These are phyloP conservation scores for Pterocles burchelli DNA, from an alignment of 2,113 vertebrate species.

Conservation along the genomic window DNA sequence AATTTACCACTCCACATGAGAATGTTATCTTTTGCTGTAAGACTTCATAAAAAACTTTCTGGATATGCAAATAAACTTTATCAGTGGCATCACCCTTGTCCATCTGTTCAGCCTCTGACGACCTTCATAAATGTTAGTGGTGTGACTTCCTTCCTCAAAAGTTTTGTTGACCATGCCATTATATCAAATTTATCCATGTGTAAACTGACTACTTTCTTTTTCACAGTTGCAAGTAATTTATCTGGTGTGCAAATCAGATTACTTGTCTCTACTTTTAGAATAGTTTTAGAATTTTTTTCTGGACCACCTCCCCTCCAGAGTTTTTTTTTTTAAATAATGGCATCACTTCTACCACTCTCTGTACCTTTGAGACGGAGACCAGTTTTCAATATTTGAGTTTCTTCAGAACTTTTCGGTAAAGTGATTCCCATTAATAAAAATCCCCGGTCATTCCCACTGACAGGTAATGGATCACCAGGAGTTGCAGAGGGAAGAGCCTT, in stretches of 20 bases:
- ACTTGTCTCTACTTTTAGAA: background rate
- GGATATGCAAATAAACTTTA: background rate
- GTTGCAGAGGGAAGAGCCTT: background rate
- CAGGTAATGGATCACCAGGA: background rate
- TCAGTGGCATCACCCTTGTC: background rate
- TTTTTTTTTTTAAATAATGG: background rate
- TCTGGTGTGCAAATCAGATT: background rate
- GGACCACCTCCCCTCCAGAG: background rate
- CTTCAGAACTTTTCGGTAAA: background rate
- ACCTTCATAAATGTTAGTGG: background rate
- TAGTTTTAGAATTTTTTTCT: background rate
- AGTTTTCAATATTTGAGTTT: background rate
- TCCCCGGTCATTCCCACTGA: background rate
- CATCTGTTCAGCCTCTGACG: background rate
- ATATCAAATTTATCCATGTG: background rate
- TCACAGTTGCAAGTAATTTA: background rate
- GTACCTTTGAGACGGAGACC: background rate
- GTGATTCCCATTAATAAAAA: background rate
- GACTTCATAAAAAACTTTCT: background rate
- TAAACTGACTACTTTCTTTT: background rate
- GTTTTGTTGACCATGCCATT: background rate
- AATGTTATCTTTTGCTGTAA: background rate
- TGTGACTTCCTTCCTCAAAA: background rate
- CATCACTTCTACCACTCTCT: background rate
- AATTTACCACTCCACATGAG: background rate